Percentiles rank a stretch among this genome's conserved stretches.
Conservation (phyloP, 2,797 vertebrate species). For the Danio jaintianensis region DNA sequence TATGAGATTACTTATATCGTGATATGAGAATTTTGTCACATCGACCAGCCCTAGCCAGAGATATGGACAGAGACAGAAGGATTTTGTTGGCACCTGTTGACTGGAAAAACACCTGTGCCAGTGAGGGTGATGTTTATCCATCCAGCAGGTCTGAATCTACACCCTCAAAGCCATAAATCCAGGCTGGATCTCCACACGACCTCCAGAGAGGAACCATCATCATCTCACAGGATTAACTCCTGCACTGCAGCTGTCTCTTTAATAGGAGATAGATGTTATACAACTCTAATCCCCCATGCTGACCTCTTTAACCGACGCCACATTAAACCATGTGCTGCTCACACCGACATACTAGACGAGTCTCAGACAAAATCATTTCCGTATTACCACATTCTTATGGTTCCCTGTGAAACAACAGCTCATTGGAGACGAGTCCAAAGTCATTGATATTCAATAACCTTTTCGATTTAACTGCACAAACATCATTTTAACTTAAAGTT, state of each 20-base stretch:
- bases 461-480: too few relatives aligned
- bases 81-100: too few relatives aligned
- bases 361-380: conserved; percentile 1
- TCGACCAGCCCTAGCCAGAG: too few relatives aligned
- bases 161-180: conserved; percentile 47
- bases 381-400: too few relatives aligned
- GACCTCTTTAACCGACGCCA: conserved; percentile 67
- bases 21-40: too few relatives aligned
- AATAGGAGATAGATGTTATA: conserved; percentile 73
- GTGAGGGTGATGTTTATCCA: conserved; percentile 55
- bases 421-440: too few relatives aligned
- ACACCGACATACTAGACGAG: background rate
- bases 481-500: too few relatives aligned
- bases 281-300: conserved; percentile 70
- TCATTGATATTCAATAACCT: too few relatives aligned
- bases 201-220: conserved; percentile 61
- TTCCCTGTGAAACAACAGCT: too few relatives aligned
- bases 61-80: too few relatives aligned
- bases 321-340: conserved; percentile 64
- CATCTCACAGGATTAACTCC: conserved; percentile 75
- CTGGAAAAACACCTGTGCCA: too few relatives aligned
- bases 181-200: conserved; percentile 30
- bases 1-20: too few relatives aligned
- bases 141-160: conserved; percentile 35
- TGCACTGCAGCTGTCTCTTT: conserved; percentile 64